Percentiles rank a stretch among this genome's conserved stretches.
phyloP scores from a whole-genome alignment of 2,888 invertebrate genomes.

The Drosophila algonquin region DNA sequence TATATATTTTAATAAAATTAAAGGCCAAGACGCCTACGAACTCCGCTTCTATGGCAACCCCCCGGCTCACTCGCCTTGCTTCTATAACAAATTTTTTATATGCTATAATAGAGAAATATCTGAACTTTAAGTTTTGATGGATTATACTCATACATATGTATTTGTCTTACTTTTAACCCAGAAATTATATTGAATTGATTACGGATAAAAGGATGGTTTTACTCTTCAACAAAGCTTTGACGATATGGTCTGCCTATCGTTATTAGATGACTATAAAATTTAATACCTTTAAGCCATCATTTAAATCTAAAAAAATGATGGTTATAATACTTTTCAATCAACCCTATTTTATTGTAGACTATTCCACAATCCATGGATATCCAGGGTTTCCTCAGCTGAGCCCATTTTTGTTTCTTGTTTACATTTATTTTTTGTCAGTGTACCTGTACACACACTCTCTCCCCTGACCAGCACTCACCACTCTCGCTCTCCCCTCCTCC shows the following conservation, averaged over 20 bases:
- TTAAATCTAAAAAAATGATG: background rate
- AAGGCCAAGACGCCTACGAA: too few species aligned
- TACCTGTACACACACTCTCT: conserved; percentile 13
- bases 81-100: too few species aligned
- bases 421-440: background rate
- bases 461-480: conserved; percentile 25
- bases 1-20: too few species aligned
- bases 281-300: too few species aligned
- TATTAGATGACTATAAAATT: too few species aligned
- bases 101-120: too few species aligned
- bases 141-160: too few species aligned
- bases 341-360: background rate
- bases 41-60: too few species aligned
- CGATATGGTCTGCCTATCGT: background rate
- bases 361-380: background rate
- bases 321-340: background rate
- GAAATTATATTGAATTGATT: background rate
- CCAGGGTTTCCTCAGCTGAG: background rate
- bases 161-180: too few species aligned
- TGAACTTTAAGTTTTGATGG: background rate
- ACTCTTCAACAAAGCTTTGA: background rate
- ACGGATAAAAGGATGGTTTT: background rate
- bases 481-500: conserved; percentile 12
- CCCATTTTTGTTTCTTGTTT: background rate
- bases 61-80: too few species aligned